Percentiles rank a stretch among this genome's conserved stretches.
These are phyloP conservation scores for Nineta flava DNA, from an alignment of 2,888 invertebrate genomes.

Conservation along the genomic window DNA sequence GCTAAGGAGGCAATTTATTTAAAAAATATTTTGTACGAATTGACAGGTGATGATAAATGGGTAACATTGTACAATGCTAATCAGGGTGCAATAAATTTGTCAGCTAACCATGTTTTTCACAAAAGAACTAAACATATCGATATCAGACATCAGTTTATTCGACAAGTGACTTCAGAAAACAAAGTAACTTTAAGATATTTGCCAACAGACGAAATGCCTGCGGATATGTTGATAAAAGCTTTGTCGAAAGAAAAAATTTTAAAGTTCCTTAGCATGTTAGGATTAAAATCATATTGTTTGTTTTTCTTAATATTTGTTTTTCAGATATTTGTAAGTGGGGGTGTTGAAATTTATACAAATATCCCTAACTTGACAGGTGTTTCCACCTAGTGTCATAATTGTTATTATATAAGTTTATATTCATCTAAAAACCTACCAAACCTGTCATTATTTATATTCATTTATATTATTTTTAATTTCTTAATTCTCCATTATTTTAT, in stretches of 20 bases:
- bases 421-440: too few species aligned
- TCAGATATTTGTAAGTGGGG: background rate
- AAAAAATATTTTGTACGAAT: background rate
- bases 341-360: background rate
- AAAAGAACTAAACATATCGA: background rate
- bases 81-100: background rate
- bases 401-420: too few species aligned
- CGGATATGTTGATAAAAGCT: background rate
- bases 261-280: background rate
- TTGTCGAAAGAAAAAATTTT: background rate
- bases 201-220: background rate
- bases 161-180: background rate
- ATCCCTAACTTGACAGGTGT: too few species aligned
- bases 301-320: background rate
- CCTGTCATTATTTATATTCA: too few species aligned
- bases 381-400: too few species aligned
- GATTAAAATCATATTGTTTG: background rate
- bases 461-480: too few species aligned
- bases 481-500: too few species aligned
- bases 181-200: background rate
- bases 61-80: background rate
- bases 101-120: background rate
- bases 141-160: background rate
- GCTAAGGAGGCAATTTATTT: background rate
- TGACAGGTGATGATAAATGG: background rate